Percentiles rank a stretch among this genome's conserved stretches.
These are phyloP conservation scores for Gambusia affinis DNA, from an alignment of 2,113 vertebrate species.

Conservation along the genomic window DNA sequence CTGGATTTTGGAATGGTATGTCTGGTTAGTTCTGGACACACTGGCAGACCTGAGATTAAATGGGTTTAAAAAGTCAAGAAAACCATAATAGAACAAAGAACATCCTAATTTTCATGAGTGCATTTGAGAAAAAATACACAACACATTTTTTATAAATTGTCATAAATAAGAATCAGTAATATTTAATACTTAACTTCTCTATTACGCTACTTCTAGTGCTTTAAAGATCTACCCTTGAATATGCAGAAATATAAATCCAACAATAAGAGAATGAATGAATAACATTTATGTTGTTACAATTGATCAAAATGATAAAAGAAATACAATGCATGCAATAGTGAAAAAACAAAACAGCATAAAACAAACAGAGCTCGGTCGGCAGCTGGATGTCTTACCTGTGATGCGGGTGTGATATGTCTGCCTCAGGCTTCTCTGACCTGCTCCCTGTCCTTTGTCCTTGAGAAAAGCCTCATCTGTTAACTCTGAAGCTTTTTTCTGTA, in stretches of 20 bases:
- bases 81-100: neutral
- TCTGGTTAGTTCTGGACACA: slow-evolving; percentile 94
- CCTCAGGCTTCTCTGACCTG: slow-evolving; percentile 68
- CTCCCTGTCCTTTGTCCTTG: neutral
- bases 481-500: slow-evolving; percentile 77
- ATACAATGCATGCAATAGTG: no score
- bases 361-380: no score
- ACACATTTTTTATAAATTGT: no score
- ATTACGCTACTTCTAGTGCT: no score
- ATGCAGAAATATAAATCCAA: neutral
- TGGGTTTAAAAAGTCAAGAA: neutral
- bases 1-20: slow-evolving; percentile 91
- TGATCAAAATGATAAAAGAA: no score
- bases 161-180: neutral
- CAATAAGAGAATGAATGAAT: neutral
- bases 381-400: slow-evolving; percentile 81
- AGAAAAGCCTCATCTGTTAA: slow-evolving; percentile 57
- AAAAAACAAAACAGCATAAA: no score
- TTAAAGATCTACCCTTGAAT: neutral
- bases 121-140: no score
- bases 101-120: no score
- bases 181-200: neutral
- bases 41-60: slow-evolving; percentile 86
- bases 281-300: no score
- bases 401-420: slow-evolving; percentile 87